These are phyloP conservation scores for Platyrinchus mystaceus DNA, from an alignment of 2,797 vertebrate genomes.

Conservation along the genomic window DNA sequence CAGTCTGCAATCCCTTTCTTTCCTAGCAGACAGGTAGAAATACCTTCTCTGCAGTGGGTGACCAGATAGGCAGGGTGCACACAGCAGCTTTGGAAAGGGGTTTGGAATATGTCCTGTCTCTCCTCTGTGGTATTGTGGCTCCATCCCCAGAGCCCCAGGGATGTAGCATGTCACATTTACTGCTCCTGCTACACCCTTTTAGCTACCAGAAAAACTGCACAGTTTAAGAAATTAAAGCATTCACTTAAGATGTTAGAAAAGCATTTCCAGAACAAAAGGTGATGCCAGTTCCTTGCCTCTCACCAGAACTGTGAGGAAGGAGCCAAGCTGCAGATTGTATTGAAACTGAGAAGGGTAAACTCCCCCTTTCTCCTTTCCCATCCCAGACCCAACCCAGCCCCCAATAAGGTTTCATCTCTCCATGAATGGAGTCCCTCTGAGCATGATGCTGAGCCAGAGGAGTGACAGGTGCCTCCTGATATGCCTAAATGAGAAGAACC, in stretches of 20 bases:
- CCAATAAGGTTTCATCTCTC: conserved; percentile 41
- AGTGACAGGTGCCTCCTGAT: conserved; percentile 93
- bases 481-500: conserved; percentile 91
- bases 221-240: neutral
- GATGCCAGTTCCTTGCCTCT: neutral
- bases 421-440: conserved; percentile 70
- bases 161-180: neutral
- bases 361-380: conserved; percentile 1
- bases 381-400: conserved; percentile 1
- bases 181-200: neutral
- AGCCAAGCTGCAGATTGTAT: neutral
- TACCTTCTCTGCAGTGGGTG: neutral
- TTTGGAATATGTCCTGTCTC: neutral
- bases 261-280: neutral
- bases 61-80: neutral
- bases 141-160: neutral
- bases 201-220: neutral
- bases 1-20: neutral
- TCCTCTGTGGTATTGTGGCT: neutral
- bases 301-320: neutral
- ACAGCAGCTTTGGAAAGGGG: neutral
- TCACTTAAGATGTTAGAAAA: neutral
- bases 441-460: conserved; percentile 77
- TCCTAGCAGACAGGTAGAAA: neutral
- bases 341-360: neutral